Evolutionary conservation across 2,113 vertebrate genomes (phyloP).

Genomic region (Ibidorhyncha struthersii): DNA sequence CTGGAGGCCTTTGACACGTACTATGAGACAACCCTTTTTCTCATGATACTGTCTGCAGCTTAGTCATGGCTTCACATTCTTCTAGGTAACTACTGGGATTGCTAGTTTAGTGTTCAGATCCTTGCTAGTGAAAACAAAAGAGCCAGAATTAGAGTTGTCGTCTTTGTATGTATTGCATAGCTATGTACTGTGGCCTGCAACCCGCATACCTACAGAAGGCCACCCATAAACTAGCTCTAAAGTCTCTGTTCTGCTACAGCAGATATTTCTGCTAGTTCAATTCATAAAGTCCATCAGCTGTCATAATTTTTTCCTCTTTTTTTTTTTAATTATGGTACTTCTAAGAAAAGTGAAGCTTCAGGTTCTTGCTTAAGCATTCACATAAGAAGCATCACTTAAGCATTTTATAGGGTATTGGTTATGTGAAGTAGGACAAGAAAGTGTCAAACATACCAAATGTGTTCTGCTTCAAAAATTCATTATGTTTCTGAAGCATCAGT

Average conservation of each 20-base stretch:
- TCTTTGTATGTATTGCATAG: not conserved
- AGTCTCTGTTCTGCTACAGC: not conserved
- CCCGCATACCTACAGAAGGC: not conserved
- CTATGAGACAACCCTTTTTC: not conserved
- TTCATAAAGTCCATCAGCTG: not conserved
- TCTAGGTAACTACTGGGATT: not conserved
- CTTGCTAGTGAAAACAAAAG: not conserved
- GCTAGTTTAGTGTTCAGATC: not conserved
- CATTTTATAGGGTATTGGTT: not conserved
- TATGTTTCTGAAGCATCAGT: not conserved
- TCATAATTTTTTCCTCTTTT: not conserved
- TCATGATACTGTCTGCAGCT: not conserved
- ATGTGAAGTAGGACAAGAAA: not conserved
- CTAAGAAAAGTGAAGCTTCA: not conserved
- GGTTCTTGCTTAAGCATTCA: not conserved
- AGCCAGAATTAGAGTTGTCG: not conserved
- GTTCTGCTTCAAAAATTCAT: not conserved
- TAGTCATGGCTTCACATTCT: not conserved
- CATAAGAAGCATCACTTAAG: not conserved
- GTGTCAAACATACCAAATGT: not conserved
- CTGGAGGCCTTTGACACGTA: not conserved
- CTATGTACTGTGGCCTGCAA: not conserved
- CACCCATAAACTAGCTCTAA: not conserved
- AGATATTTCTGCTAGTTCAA: not conserved
- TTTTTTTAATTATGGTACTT: not conserved